Percentiles rank a stretch among this genome's conserved stretches.
Evolutionary conservation across 2,888 invertebrate genomes (phyloP).

Genomic region (Tinea pellionella): DNA sequence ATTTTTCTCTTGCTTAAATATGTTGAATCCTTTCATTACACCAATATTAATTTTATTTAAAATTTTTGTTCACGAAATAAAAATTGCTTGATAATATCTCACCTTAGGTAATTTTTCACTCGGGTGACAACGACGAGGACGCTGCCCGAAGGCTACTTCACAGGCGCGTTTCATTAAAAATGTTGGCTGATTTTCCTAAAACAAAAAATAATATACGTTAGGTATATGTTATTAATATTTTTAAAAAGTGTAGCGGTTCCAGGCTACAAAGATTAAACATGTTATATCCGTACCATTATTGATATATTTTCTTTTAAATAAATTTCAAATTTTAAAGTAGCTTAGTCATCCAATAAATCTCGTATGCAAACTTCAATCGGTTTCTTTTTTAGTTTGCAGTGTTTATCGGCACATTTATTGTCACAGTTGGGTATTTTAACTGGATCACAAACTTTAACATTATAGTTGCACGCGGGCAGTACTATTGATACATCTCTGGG

Average conservation of each 20-base stretch:
- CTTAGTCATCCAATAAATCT: constrained; percentile 34
- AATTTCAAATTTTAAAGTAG: not conserved
- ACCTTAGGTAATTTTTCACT: not conserved
- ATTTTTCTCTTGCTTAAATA: no score
- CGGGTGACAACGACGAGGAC: constrained; percentile 31
- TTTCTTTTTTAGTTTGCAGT: constrained; percentile 32
- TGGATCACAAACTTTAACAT: constrained; percentile 37
- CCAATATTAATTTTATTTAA: no score
- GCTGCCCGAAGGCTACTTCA: constrained; percentile 43
- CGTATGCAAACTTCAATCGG: constrained; percentile 44
- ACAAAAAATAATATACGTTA: constrained; percentile 20
- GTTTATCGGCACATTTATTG: constrained; percentile 20
- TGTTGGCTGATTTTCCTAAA: constrained; percentile 47
- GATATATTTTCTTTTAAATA: not conserved
- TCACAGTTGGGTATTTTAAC: constrained; percentile 39
- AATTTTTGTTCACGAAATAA: no score
- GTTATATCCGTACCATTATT: not conserved
- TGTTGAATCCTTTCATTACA: no score
- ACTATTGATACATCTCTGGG: constrained; percentile 47
- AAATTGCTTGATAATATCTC: no score
- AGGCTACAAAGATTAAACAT: not conserved
- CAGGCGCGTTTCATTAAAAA: constrained; percentile 49
- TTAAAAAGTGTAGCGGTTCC: not conserved
- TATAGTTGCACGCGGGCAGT: constrained; percentile 32
- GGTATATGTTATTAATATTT: not conserved